Evolutionary conservation across 1,140 invertebrate species (phyloP), one percentile per base, ranked within the genome.

Genomic region (Potamilus streckersoni): DNA sequence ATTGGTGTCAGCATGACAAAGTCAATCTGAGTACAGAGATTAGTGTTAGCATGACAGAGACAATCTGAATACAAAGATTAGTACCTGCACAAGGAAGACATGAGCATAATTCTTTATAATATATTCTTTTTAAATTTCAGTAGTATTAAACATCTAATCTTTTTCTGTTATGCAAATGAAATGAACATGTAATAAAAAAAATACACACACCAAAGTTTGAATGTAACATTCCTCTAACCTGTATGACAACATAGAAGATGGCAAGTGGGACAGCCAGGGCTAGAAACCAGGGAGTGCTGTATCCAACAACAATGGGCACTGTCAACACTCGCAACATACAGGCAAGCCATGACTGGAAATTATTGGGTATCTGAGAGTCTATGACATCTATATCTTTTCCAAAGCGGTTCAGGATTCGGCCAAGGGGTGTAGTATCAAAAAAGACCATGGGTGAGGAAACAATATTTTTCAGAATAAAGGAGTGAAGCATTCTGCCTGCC

Each of bases 241-340:
- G 79, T 17, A 81, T 71, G 20, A 73, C 59, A 17, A 78, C 61
- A 66, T 83, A 83, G 2, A 81, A 55, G 1, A 81, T 56, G 19
- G 72, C 71, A 2, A 98, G 93, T n/a, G 96, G 96, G 78, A 98
- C 65, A 77, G 97, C 93, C 58, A 96, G 93, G 15, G 92, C 89
- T 76, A 97, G 85, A 90, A 98, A 97, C 83, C 94, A 92, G 0
- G 96, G 96, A 67, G 96, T 98, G 79, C 94, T 95, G 87, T 93
- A 93, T 90, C 95, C 95, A 88, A 98, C 97, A 59, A 98, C 95
- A 85, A 97, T 92, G 73, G 98, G 90, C 11, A 96, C 97, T 56
- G 94, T 94, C 78, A 97, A 87, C 15, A 97, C 95, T 93, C 96
- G 69, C 8, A 85, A 70, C 27, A 82, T 17, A 60, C 78, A 82